phyloP scores from a whole-genome alignment of 2,888 invertebrate genomes.

The Tachina fera region DNA sequence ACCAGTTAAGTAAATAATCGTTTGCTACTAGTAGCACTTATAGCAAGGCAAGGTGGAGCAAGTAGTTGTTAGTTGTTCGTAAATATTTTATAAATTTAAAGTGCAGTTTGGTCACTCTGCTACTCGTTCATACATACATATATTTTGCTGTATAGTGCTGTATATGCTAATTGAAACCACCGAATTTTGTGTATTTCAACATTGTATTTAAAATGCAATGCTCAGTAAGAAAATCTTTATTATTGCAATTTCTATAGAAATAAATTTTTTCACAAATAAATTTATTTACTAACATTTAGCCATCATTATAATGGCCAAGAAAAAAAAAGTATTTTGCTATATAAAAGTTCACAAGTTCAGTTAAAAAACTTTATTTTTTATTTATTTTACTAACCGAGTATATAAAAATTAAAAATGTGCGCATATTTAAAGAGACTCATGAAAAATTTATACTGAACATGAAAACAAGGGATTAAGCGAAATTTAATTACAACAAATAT shows the following conservation, averaged over 20 bases:
- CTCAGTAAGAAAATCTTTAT: no score
- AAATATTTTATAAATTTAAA: conserved; percentile 21
- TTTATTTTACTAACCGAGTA: no score
- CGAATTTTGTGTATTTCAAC: neutral
- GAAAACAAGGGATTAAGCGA: neutral
- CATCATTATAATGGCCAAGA: conserved; percentile 5
- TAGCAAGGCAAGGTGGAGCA: no score
- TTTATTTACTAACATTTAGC: neutral
- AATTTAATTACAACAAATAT: no score
- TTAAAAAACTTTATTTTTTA: neutral
- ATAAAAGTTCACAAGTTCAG: conserved; percentile 23
- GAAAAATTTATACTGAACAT: neutral
- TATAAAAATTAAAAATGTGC: neutral
- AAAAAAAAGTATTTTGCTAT: neutral
- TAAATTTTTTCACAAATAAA: neutral
- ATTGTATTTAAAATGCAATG: neutral
- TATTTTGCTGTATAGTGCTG: neutral
- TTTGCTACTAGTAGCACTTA: no score
- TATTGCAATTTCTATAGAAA: no score
- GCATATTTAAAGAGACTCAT: neutral
- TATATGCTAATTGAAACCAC: neutral
- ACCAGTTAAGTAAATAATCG: no score
- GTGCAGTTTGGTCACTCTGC: neutral
- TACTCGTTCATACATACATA: neutral
- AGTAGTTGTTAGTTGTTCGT: conserved; percentile 8